Evolutionary conservation across 1,140 invertebrate species (phyloP).

Genomic region (Caligus rogercresseyi): DNA sequence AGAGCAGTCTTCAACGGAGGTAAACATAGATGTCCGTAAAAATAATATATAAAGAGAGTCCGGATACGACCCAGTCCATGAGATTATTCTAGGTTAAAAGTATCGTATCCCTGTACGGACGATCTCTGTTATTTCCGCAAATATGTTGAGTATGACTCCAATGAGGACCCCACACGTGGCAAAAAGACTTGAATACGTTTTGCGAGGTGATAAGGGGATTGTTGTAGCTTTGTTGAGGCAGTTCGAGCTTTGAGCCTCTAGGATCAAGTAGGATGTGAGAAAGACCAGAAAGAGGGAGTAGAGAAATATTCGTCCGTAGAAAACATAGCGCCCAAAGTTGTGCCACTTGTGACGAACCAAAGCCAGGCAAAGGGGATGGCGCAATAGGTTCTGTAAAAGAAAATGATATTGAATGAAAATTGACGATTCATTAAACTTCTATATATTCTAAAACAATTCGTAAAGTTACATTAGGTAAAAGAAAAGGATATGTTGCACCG

Average conservation of each 20-base stretch:
- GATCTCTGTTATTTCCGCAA: background rate
- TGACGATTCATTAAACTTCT: too few relatives aligned
- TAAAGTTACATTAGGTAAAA: too few relatives aligned
- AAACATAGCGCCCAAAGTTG: slow-evolving; percentile 32
- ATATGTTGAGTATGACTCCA: background rate
- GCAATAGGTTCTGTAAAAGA: slow-evolving; percentile 30
- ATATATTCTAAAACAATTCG: too few relatives aligned
- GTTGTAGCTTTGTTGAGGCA: background rate
- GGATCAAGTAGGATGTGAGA: slow-evolving; percentile 28
- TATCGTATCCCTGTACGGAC: slow-evolving; percentile 28
- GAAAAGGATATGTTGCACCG: too few relatives aligned
- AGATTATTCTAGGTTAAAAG: slow-evolving; percentile 33
- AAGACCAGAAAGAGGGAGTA: slow-evolving; percentile 35
- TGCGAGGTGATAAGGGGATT: background rate
- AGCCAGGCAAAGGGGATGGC: slow-evolving; percentile 33
- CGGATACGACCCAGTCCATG: slow-evolving; percentile 34
- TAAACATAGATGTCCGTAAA: slow-evolving; percentile 21
- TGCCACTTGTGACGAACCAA: slow-evolving; percentile 36
- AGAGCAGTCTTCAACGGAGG: slow-evolving; percentile 27
- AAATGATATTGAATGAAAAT: background rate
- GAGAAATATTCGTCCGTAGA: slow-evolving; percentile 34
- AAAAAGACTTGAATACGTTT: background rate
- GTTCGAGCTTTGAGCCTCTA: background rate
- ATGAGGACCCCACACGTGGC: background rate
- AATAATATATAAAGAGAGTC: slow-evolving; percentile 31